These are phyloP conservation scores for Mesorhabditis belari DNA, from an alignment of 2,888 invertebrate genomes.

Conservation along the genomic window DNA sequence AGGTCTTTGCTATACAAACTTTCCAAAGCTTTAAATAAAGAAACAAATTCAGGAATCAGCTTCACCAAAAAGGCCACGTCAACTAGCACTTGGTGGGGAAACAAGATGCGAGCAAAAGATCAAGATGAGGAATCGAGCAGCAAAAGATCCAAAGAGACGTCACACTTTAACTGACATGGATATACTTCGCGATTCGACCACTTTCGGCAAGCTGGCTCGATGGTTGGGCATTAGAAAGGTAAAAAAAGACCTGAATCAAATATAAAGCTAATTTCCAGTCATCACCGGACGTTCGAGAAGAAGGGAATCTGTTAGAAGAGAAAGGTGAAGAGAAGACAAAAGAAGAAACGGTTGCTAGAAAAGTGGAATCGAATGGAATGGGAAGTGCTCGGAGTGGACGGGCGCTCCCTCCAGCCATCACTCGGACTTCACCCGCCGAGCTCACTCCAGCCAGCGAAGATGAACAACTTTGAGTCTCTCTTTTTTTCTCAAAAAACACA, in stretches of 20 bases:
- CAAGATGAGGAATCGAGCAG: conserved; percentile 24
- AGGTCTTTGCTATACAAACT: too few species aligned
- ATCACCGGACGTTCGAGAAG: conserved; percentile 25
- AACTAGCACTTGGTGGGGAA: neutral
- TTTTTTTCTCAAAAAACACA: neutral
- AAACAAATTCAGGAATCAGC: too few species aligned
- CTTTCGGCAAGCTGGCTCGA: conserved; percentile 25
- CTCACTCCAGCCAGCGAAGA: conserved; percentile 35
- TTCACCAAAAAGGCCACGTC: neutral
- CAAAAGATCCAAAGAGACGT: conserved; percentile 27
- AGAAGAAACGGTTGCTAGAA: neutral
- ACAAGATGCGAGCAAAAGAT: conserved; percentile 34
- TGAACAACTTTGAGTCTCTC: conserved; percentile 21
- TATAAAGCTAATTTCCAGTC: conserved; percentile 5
- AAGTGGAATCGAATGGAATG: too few species aligned
- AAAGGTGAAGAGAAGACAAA: neutral
- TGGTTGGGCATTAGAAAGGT: conserved; percentile 28
- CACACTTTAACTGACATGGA: conserved; percentile 44
- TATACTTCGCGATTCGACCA: conserved; percentile 19
- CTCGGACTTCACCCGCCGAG: conserved; percentile 33
- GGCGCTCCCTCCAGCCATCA: conserved; percentile 23
- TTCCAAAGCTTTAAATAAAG: too few species aligned
- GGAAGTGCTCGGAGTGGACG: too few species aligned
- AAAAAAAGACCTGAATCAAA: too few species aligned
- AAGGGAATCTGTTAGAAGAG: too few species aligned